A percentile compares a stretch with the other conserved stretches of the same genome.
Evolutionary conservation across 2,113 vertebrate species (phyloP).

Genomic region (Etia nguti): DNA sequence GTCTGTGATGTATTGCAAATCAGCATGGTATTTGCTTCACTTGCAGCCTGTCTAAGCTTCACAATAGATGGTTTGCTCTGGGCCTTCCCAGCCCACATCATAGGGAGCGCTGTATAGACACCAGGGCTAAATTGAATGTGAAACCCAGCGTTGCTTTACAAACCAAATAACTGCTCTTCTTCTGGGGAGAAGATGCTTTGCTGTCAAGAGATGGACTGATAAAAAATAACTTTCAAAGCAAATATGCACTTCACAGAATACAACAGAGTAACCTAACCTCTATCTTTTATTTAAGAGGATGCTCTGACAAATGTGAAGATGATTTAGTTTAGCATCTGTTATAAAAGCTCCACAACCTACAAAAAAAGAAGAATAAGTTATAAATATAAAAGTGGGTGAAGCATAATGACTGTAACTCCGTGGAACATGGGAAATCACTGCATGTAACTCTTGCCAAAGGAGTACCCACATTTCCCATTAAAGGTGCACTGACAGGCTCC

Average conservation of each 20-base stretch:
- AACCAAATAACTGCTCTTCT: conserved; percentile 41
- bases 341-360: neutral
- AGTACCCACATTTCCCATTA: neutral
- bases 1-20: conserved; percentile 28
- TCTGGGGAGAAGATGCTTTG: conserved; percentile 36
- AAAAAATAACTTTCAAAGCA: conserved; percentile 43
- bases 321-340: neutral
- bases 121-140: conserved; percentile 30
- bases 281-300: neutral
- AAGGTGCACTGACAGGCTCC: neutral
- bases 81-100: conserved; percentile 30
- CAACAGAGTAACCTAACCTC: neutral
- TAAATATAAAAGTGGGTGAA: neutral
- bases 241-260: conserved; percentile 7
- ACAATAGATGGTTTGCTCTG: conserved; percentile 43
- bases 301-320: neutral
- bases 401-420: neutral
- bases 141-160: conserved; percentile 37
- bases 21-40: conserved; percentile 34
- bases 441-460: neutral
- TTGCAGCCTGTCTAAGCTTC: conserved; percentile 49
- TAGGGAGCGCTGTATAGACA: neutral
- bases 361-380: neutral
- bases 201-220: neutral
- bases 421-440: neutral